Percentiles rank a stretch among this genome's conserved stretches.
Evolutionary conservation across 2,113 vertebrate genomes (phyloP).

Genomic region (Talpa occidentalis): DNA sequence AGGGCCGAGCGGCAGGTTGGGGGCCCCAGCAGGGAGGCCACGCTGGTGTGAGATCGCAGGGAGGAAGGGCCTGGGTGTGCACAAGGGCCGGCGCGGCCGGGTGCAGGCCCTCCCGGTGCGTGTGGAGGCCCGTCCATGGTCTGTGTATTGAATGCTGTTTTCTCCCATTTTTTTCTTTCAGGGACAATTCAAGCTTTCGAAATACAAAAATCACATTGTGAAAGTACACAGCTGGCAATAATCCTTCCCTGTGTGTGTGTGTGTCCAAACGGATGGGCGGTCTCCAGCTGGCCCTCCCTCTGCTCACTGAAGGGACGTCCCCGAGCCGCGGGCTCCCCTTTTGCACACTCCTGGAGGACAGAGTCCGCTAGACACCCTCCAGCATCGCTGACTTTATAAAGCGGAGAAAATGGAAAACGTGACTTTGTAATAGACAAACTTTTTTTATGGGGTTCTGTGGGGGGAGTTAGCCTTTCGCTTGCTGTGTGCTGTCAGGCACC

Average conservation of each 20-base stretch:
- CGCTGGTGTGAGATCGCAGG: too few relatives aligned
- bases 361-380: slow-evolving; percentile 81
- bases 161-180: slow-evolving; percentile 85
- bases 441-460: slow-evolving; percentile 38
- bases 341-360: slow-evolving; percentile 78
- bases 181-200: slow-evolving; percentile 93
- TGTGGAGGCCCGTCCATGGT: too few relatives aligned
- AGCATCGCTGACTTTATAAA: slow-evolving; percentile 79
- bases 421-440: slow-evolving; percentile 81
- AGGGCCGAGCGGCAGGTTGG: too few relatives aligned
- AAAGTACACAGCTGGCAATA: slow-evolving; percentile 85
- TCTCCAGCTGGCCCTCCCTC: slow-evolving; percentile 75
- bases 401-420: slow-evolving; percentile 67
- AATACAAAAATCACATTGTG: slow-evolving; percentile 93
- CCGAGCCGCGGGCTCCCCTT: slow-evolving; percentile 69
- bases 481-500: background rate
- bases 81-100: too few relatives aligned
- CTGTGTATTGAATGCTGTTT: slow-evolving; percentile 62
- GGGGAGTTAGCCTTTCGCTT: slow-evolving; percentile 43
- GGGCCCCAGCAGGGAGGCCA: too few relatives aligned
- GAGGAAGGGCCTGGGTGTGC: too few relatives aligned
- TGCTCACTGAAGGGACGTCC: slow-evolving; percentile 78
- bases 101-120: too few relatives aligned
- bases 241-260: slow-evolving; percentile 79
- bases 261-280: slow-evolving; percentile 78